phyloP scores from a whole-genome alignment of 2,888 invertebrate species.

The Tipula unca region DNA sequence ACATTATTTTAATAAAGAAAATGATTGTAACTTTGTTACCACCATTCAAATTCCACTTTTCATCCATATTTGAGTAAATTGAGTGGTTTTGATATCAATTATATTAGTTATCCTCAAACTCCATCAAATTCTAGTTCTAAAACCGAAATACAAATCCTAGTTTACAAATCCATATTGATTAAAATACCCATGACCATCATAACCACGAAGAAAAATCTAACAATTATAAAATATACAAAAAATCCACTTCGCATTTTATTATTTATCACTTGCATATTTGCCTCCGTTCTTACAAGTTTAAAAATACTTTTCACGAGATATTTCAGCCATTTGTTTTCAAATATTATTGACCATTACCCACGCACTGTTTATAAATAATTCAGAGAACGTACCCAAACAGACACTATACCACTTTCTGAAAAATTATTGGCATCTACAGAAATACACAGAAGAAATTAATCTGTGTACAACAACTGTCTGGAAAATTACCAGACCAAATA shows the following conservation, averaged over 20 bases:
- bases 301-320: neutral
- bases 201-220: neutral
- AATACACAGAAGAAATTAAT: neutral
- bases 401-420: neutral
- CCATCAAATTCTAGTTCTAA: too few species aligned
- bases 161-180: neutral
- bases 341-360: neutral
- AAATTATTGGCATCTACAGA: neutral
- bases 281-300: neutral
- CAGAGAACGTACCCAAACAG: neutral
- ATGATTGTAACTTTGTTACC: too few species aligned
- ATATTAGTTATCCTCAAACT: too few species aligned
- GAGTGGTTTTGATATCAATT: too few species aligned
- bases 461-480: neutral
- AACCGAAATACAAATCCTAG: too few species aligned
- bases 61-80: too few species aligned
- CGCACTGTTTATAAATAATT: neutral
- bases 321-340: neutral
- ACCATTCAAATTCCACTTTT: too few species aligned
- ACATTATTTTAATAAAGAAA: too few species aligned
- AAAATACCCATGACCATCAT: neutral
- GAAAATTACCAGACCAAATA: neutral
- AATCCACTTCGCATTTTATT: neutral
- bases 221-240: neutral
- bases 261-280: neutral